Evolutionary conservation across 2,888 invertebrate species (phyloP).

Genomic region (Lysandra coridon): DNA sequence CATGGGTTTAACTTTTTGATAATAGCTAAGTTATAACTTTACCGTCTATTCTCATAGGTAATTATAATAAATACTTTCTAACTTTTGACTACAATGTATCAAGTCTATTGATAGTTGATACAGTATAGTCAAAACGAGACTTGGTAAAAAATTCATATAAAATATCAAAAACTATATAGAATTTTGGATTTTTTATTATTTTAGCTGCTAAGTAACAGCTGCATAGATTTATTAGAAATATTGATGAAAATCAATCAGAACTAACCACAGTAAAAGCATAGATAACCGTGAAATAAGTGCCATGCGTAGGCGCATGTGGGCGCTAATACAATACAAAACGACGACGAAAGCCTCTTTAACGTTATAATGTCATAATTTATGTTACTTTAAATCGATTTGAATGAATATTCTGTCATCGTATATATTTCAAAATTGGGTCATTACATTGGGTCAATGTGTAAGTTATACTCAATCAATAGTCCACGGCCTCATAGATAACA

Average conservation of each 20-base stretch:
- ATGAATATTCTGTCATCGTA: not conserved
- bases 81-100: too few relatives aligned
- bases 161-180: too few relatives aligned
- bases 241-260: not conserved
- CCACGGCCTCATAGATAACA: too few relatives aligned
- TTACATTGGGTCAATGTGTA: not conserved
- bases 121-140: too few relatives aligned
- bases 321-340: not conserved
- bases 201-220: too few relatives aligned
- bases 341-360: not conserved
- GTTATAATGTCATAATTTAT: not conserved
- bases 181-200: too few relatives aligned
- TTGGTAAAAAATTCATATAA: too few relatives aligned
- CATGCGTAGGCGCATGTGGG: constrained; percentile 5
- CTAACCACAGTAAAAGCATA: not conserved
- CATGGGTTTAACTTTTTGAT: too few relatives aligned
- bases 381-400: not conserved
- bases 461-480: not conserved
- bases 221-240: not conserved
- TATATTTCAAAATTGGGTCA: not conserved
- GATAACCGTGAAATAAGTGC: not conserved
- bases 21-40: too few relatives aligned
- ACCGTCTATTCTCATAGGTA: too few relatives aligned
- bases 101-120: too few relatives aligned
- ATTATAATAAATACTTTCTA: too few relatives aligned